Conservation (phyloP, 2,797 vertebrate genomes). For the Megalops cyprinoides region DNA sequence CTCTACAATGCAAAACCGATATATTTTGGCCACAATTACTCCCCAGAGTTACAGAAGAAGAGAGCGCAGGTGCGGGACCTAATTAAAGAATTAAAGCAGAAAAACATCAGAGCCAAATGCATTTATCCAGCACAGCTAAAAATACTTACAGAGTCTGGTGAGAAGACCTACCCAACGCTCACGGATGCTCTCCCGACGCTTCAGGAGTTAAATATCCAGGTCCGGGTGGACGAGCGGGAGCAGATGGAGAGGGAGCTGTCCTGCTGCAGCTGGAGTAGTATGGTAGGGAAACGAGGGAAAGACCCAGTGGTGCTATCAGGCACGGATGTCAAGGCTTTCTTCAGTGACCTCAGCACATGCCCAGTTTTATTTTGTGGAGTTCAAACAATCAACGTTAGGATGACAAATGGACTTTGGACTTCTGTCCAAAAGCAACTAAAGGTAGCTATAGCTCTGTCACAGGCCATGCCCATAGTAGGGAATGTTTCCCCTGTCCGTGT, state of each 20-base stretch:
- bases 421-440: too few species aligned
- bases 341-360: neutral
- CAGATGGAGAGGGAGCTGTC: neutral
- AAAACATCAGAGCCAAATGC: constrained; percentile 24
- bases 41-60: constrained; percentile 29
- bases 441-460: too few species aligned
- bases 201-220: neutral
- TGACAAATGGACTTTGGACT: too few species aligned
- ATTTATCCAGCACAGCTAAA: constrained; percentile 36
- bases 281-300: neutral
- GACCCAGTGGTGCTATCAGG: neutral
- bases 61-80: constrained; percentile 22
- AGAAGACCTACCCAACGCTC: constrained; percentile 25
- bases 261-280: neutral
- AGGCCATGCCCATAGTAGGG: too few species aligned
- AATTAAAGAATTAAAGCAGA: constrained; percentile 25
- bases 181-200: neutral
- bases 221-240: neutral
- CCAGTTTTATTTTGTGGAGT: neutral
- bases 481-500: neutral
- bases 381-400: neutral
- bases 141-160: neutral
- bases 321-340: neutral
- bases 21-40: constrained; percentile 32
- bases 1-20: neutral